Conservation (phyloP, 1,140 invertebrate species). For the Drosophila funebris region DNA sequence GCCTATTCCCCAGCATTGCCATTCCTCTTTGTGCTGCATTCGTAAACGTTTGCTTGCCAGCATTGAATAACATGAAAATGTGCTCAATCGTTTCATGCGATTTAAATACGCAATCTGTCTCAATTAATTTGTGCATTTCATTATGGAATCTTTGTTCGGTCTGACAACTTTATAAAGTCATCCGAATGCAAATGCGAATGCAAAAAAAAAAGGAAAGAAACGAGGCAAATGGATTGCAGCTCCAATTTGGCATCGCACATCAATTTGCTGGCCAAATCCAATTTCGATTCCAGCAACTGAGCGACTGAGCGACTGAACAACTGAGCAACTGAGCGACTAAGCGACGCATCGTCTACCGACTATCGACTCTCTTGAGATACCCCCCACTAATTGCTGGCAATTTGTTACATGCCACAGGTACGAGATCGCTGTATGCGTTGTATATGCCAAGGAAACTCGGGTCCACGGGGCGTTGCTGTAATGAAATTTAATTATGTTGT, state of each 20-base stretch:
- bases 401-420: conserved; percentile 61
- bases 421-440: conserved; percentile 17
- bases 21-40: background rate
- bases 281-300: background rate
- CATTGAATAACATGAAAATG: background rate
- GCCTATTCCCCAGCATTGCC: background rate
- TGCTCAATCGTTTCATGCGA: conserved; percentile 1
- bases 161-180: conserved; percentile 42
- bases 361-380: conserved; percentile 19
- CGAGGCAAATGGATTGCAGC: conserved; percentile 38
- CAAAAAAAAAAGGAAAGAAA: no score
- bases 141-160: conserved; percentile 7
- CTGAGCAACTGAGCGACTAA: background rate
- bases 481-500: conserved; percentile 80
- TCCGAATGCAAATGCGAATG: conserved; percentile 31
- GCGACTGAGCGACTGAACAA: no score
- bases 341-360: conserved; percentile 18
- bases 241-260: conserved; percentile 46
- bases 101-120: conserved; percentile 32
- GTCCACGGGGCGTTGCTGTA: conserved; percentile 61
- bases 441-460: conserved; percentile 6
- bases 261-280: conserved; percentile 31
- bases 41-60: background rate
- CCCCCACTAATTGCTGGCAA: conserved; percentile 70
- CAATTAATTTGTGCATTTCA: conserved; percentile 45